These are phyloP conservation scores for Elanus axillaris DNA, from an alignment of 2,113 vertebrate species.

Conservation along the genomic window DNA sequence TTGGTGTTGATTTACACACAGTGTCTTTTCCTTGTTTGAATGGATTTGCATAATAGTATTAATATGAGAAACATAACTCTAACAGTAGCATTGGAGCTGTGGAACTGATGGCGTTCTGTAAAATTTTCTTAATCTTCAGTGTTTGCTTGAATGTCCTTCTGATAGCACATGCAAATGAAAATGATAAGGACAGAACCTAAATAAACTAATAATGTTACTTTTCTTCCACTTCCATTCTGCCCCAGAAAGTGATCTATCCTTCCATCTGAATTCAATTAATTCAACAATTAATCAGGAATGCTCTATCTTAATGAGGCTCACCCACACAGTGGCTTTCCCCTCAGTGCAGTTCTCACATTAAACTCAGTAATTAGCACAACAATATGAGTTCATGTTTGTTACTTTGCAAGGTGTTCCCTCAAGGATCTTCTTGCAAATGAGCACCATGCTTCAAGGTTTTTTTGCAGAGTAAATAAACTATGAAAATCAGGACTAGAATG, in stretches of 20 bases:
- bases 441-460: not conserved
- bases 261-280: slow-evolving; percentile 23
- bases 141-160: not conserved
- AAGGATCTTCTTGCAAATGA: not conserved
- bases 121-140: not conserved
- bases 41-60: not conserved
- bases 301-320: not conserved
- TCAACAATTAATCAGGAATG: not conserved
- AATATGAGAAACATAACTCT: not conserved
- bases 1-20: not conserved
- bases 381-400: not conserved
- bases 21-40: not conserved
- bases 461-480: not conserved
- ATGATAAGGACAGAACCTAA: not conserved
- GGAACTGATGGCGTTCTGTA: not conserved
- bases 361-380: slow-evolving; percentile 2
- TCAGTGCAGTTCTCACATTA: not conserved
- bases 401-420: not conserved
- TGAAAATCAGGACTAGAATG: not conserved
- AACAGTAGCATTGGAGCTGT: not conserved
- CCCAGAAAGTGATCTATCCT: not conserved
- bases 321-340: not conserved
- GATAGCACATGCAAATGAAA: not conserved
- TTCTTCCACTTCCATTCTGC: not conserved
- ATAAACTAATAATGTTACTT: not conserved